A percentile compares a stretch with the other conserved stretches of the same genome.
These are phyloP conservation scores for Brachirus orientalis DNA, from an alignment of 2,113 vertebrate genomes.

Conservation along the genomic window DNA sequence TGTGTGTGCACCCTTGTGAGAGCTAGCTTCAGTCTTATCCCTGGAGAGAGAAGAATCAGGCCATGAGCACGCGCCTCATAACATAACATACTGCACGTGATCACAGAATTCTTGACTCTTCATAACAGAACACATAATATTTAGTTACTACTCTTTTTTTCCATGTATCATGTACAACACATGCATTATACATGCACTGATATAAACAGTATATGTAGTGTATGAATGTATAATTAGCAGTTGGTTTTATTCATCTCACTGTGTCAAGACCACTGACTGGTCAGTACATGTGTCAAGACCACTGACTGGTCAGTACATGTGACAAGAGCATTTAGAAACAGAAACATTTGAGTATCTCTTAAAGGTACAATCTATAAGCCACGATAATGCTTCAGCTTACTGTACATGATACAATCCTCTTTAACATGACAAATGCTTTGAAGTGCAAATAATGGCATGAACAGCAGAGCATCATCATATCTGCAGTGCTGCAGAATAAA, in stretches of 20 bases:
- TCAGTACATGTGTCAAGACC: not conserved
- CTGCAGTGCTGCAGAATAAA: too few relatives aligned
- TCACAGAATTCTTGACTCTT: slow-evolving; percentile 24
- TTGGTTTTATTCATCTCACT: not conserved
- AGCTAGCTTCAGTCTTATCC: slow-evolving; percentile 13
- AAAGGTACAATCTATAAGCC: not conserved
- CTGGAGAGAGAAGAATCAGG: slow-evolving; percentile 58
- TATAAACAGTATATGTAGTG: too few relatives aligned
- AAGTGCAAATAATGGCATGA: too few relatives aligned
- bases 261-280: too few relatives aligned
- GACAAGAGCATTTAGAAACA: not conserved
- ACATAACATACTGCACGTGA: slow-evolving; percentile 29
- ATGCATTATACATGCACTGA: not conserved
- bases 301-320: not conserved
- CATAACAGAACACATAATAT: slow-evolving; percentile 16
- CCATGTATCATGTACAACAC: not conserved
- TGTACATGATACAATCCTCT: not conserved
- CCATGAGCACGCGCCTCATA: slow-evolving; percentile 32
- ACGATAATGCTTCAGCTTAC: not conserved
- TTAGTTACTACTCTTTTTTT: slow-evolving; percentile 16
- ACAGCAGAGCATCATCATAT: too few relatives aligned
- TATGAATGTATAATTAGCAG: not conserved
- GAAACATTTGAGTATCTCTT: not conserved
- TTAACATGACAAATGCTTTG: too few relatives aligned
- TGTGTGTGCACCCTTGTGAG: not conserved